These are phyloP conservation scores for Fabriciana adippe DNA, from an alignment of 2,888 invertebrate species.

Conservation along the genomic window DNA sequence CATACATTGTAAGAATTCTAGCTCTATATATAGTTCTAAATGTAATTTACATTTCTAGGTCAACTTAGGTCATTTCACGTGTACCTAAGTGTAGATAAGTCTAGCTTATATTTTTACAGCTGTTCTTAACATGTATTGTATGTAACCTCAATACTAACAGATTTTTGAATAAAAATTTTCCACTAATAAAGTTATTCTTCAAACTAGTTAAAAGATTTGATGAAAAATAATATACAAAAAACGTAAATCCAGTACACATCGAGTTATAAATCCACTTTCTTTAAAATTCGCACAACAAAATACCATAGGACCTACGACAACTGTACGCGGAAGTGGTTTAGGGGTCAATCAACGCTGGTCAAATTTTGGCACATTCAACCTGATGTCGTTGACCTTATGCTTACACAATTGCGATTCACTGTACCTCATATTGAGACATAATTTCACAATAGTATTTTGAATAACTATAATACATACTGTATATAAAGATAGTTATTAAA, in stretches of 20 bases:
- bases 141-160: no score
- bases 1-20: no score
- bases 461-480: no score
- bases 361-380: constrained; percentile 40
- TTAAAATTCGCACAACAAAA: constrained; percentile 9
- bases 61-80: no score
- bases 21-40: no score
- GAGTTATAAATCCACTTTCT: constrained; percentile 2
- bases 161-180: no score
- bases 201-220: neutral
- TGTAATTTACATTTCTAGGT: no score
- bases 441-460: neutral
- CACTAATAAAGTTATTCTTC: neutral
- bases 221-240: neutral
- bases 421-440: neutral
- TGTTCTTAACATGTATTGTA: no score
- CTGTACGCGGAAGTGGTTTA: constrained; percentile 34
- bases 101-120: no score
- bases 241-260: neutral
- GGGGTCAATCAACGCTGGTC: constrained; percentile 33
- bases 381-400: constrained; percentile 32
- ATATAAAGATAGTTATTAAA: no score
- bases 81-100: no score
- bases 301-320: constrained; percentile 45
- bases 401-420: constrained; percentile 27